phyloP scores from a whole-genome alignment of 2,888 invertebrate species.

The Norana najaformis region DNA sequence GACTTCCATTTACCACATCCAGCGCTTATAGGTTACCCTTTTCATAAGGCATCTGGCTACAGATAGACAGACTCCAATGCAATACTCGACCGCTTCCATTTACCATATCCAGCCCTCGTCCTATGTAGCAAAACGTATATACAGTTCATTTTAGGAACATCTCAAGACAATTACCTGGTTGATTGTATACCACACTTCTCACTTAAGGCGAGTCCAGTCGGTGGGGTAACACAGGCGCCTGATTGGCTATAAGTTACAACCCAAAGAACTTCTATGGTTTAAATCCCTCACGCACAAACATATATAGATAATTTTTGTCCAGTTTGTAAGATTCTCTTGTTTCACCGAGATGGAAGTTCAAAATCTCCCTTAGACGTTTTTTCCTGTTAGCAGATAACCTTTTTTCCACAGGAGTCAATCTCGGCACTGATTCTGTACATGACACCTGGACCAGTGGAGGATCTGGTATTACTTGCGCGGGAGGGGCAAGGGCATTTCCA shows the following conservation, averaged over 20 bases:
- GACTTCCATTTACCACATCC: slow-evolving; percentile 24
- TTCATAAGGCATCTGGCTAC: neutral
- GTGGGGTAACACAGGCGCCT: too few relatives aligned
- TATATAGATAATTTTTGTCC: neutral
- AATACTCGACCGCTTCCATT: neutral
- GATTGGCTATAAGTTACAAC: too few relatives aligned
- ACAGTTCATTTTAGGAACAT: too few relatives aligned
- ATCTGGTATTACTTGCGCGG: too few relatives aligned
- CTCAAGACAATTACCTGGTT: too few relatives aligned
- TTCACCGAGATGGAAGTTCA: neutral
- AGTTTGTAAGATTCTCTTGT: neutral
- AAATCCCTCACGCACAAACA: neutral
- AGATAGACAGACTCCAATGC: neutral
- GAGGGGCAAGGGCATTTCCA: too few relatives aligned
- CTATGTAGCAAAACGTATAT: too few relatives aligned
- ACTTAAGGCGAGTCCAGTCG: too few relatives aligned
- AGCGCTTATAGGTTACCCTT: neutral
- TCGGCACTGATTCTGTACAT: neutral
- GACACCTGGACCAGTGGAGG: neutral
- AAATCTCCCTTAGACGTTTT: neutral
- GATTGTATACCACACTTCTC: too few relatives aligned
- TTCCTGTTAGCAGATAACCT: neutral
- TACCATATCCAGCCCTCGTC: neutral
- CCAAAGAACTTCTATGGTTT: neutral
- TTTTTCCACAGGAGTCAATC: neutral